phyloP scores from a whole-genome alignment of 64 coral and sea anemone species.

The Stichodactyla mertensii region DNA sequence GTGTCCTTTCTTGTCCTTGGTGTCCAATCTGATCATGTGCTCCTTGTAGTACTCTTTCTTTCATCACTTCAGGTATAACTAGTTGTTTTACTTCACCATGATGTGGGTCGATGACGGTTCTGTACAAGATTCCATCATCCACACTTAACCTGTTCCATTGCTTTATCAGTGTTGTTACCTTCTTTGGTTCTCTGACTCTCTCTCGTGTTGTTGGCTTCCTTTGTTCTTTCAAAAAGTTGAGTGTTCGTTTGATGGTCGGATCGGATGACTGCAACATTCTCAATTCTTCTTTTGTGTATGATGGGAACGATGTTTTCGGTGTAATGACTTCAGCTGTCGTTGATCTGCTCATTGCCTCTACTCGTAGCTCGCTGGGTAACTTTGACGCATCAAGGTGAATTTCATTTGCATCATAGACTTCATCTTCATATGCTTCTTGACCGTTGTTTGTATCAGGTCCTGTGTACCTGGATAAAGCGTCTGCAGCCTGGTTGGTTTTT shows the following conservation, averaged over 20 bases:
- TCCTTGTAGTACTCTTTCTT: not conserved
- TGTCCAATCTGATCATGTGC: slow-evolving; percentile 44
- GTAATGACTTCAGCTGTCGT: not conserved
- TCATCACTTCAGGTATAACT: not conserved
- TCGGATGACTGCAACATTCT: slow-evolving; percentile 24
- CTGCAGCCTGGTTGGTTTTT: too few species aligned
- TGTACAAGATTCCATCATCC: slow-evolving; percentile 35
- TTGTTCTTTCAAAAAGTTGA: slow-evolving; percentile 9
- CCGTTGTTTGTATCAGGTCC: slow-evolving; percentile 8
- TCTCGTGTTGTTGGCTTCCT: not conserved
- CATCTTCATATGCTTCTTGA: not conserved
- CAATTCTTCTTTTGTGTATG: slow-evolving; percentile 22
- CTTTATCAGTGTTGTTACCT: slow-evolving; percentile 3
- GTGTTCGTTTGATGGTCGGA: slow-evolving; percentile 22
- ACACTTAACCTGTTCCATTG: slow-evolving; percentile 18
- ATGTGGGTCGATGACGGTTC: slow-evolving; percentile 28
- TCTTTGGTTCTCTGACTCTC: slow-evolving; percentile 10
- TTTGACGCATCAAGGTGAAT: not conserved
- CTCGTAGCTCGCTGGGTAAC: not conserved
- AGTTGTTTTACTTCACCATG: slow-evolving; percentile 30
- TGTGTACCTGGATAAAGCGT: not conserved
- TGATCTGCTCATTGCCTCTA: not conserved
- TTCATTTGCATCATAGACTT: not conserved
- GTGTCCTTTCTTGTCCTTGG: slow-evolving; percentile 40
- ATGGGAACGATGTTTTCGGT: slow-evolving; percentile 17